These are phyloP conservation scores for Thymelicus acteon DNA, from an alignment of 2,888 invertebrate species.

Conservation along the genomic window DNA sequence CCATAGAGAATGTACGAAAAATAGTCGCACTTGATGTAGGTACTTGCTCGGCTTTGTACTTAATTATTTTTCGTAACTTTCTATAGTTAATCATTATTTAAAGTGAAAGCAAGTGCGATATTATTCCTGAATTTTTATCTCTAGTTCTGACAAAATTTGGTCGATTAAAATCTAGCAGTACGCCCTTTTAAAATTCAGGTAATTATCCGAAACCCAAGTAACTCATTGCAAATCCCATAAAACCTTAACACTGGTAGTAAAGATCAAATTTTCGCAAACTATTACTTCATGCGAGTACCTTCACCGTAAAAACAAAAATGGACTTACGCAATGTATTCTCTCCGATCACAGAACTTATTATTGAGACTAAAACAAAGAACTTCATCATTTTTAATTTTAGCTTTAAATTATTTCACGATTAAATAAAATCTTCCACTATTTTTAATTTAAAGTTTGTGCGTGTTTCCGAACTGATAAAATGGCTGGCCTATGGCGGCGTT, in stretches of 20 bases:
- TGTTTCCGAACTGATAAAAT: conserved; percentile 36
- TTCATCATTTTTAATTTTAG: conserved; percentile 45
- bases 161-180: too few species aligned
- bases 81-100: too few species aligned
- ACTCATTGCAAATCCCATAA: conserved; percentile 20
- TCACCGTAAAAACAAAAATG: conserved; percentile 42
- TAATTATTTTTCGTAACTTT: too few species aligned
- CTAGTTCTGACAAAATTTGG: too few species aligned
- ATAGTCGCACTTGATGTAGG: too few species aligned
- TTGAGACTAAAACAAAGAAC: conserved; percentile 45
- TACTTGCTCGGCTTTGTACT: too few species aligned
- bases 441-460: conserved; percentile 17
- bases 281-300: conserved; percentile 33
- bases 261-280: conserved; percentile 36
- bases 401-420: conserved; percentile 28
- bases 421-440: conserved; percentile 29
- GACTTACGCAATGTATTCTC: conserved; percentile 57
- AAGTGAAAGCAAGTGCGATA: too few species aligned
- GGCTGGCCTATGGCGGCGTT: conserved; percentile 28
- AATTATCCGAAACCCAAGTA: conserved; percentile 19
- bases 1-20: too few species aligned
- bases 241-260: conserved; percentile 34
- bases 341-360: conserved; percentile 48
- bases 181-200: too few species aligned
- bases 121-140: too few species aligned